Percentiles rank a stretch among this genome's conserved stretches.
Evolutionary conservation across 2,888 invertebrate species (phyloP).

Genomic region (Bruchidius siliquastri): DNA sequence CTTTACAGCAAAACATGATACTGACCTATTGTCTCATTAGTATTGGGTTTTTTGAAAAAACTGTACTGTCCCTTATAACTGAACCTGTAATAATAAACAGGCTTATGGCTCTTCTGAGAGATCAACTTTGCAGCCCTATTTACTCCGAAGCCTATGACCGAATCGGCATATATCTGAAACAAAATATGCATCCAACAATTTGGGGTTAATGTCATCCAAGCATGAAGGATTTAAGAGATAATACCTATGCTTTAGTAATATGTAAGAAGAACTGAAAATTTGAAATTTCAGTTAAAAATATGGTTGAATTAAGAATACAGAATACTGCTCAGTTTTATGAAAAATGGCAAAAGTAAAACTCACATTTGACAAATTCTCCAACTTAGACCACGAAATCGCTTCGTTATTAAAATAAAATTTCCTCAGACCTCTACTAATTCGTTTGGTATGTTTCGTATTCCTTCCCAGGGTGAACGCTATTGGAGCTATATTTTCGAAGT

Average conservation of each 20-base stretch:
- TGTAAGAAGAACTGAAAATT: too few relatives aligned
- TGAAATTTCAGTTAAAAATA: neutral
- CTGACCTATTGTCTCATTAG: conserved; percentile 26
- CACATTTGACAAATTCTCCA: conserved; percentile 47
- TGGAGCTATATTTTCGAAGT: conserved; percentile 62
- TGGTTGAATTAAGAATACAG: neutral
- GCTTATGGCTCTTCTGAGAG: conserved; percentile 50
- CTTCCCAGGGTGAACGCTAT: conserved; percentile 60
- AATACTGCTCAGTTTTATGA: neutral
- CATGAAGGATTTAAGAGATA: too few relatives aligned
- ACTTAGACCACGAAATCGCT: conserved; percentile 41
- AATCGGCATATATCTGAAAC: conserved; percentile 55
- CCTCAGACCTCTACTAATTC: conserved; percentile 52
- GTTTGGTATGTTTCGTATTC: conserved; percentile 49
- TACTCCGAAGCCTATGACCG: conserved; percentile 55
- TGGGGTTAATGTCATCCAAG: too few relatives aligned
- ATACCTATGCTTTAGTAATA: too few relatives aligned
- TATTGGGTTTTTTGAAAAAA: conserved; percentile 52
- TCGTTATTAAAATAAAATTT: conserved; percentile 49
- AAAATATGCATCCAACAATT: too few relatives aligned
- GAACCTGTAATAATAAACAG: conserved; percentile 60
- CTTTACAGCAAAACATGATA: too few relatives aligned
- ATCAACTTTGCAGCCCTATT: conserved; percentile 60
- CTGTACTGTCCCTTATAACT: conserved; percentile 60
- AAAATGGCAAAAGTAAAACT: neutral